These are phyloP conservation scores for Anaspis maculata DNA, from an alignment of 2,888 invertebrate genomes.

Conservation along the genomic window DNA sequence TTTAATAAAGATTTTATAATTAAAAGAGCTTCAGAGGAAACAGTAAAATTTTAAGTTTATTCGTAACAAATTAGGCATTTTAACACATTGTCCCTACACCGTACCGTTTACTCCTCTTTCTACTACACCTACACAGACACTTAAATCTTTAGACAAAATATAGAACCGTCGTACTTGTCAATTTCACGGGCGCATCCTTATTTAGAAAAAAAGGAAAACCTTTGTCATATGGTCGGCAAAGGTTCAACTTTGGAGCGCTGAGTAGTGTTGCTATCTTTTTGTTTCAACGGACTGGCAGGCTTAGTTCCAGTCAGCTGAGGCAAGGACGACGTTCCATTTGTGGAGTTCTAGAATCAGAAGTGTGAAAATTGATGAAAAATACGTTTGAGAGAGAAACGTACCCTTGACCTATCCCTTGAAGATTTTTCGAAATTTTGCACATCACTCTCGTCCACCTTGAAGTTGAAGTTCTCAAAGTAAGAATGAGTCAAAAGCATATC, in stretches of 20 bases:
- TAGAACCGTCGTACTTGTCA: not conserved
- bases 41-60: too few relatives aligned
- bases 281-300: conserved; percentile 46
- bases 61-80: too few relatives aligned
- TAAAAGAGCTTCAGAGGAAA: too few relatives aligned
- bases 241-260: conserved; percentile 51
- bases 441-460: conserved; percentile 67
- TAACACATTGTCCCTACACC: too few relatives aligned
- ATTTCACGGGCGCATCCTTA: conserved; percentile 2
- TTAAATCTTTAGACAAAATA: not conserved
- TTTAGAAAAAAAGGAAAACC: conserved; percentile 32
- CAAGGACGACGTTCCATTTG: conserved; percentile 53
- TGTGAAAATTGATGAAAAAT: not conserved
- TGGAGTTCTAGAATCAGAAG: conserved; percentile 39
- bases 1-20: too few relatives aligned
- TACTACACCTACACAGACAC: too few relatives aligned
- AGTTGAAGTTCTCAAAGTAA: conserved; percentile 85
- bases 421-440: conserved; percentile 52
- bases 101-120: too few relatives aligned
- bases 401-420: conserved; percentile 56
- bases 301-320: conserved; percentile 55
- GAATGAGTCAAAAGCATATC: conserved; percentile 82
- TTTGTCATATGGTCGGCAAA: conserved; percentile 67
- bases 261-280: conserved; percentile 41
- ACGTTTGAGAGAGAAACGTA: conserved; percentile 29